Conservation (phyloP, 2,888 invertebrate genomes). For the Euplagia quadripunctaria region DNA sequence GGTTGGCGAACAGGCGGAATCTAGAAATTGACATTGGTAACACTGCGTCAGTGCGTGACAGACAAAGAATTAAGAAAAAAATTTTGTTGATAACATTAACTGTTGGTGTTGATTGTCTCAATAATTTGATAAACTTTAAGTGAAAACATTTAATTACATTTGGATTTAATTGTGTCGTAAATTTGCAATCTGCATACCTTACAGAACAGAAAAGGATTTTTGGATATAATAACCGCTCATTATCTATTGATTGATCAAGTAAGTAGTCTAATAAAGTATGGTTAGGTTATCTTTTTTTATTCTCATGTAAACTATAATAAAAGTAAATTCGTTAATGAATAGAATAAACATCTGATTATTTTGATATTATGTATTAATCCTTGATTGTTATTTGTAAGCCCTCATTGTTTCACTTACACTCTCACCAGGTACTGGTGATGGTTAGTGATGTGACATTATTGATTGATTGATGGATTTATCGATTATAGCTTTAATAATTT, state of each 20-base stretch:
- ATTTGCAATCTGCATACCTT: slow-evolving; percentile 20
- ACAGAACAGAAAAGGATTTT: slow-evolving; percentile 5
- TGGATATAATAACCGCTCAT: slow-evolving; percentile 20
- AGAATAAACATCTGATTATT: too few relatives aligned
- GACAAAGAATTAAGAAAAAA: background rate
- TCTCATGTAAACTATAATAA: background rate
- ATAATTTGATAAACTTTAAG: too few relatives aligned
- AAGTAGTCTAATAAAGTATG: background rate
- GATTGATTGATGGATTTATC: slow-evolving; percentile 8
- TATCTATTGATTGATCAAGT: background rate
- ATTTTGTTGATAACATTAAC: background rate
- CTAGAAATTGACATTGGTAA: background rate
- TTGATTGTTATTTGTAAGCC: too few relatives aligned
- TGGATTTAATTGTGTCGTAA: slow-evolving; percentile 20
- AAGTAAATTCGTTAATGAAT: background rate
- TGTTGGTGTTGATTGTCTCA: background rate
- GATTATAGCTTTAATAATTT: slow-evolving; percentile 2
- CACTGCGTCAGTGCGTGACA: background rate
- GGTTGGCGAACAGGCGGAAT: background rate
- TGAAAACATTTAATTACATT: too few relatives aligned
- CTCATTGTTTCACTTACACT: too few relatives aligned
- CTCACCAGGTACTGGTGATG: background rate
- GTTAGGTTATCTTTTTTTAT: background rate
- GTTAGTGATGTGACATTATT: slow-evolving; percentile 9
- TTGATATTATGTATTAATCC: too few relatives aligned